A percentile compares a stretch with the other conserved stretches of the same genome.
Evolutionary conservation across 2,888 invertebrate species (phyloP).

Genomic region (Cryptosula pallasiana): DNA sequence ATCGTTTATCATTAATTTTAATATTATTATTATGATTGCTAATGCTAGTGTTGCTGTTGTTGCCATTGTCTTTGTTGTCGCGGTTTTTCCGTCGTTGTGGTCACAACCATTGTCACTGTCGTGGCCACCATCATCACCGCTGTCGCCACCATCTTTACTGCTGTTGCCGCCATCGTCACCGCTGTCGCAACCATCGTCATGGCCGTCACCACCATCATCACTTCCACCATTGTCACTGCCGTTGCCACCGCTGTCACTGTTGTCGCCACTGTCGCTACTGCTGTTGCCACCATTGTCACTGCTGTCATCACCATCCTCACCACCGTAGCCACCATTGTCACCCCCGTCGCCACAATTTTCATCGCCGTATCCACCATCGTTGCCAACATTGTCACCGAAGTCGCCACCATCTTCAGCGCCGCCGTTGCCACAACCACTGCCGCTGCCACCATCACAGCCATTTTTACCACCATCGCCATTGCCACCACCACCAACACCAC

Average conservation of each 20-base stretch:
- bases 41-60: too few relatives aligned
- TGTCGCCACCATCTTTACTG: background rate
- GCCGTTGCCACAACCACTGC: slow-evolving; percentile 19
- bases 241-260: slow-evolving; percentile 5
- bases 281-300: background rate
- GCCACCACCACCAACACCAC: too few relatives aligned
- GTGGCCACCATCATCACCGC: too few relatives aligned
- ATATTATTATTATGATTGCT: too few relatives aligned
- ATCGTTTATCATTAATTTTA: too few relatives aligned
- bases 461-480: too few relatives aligned
- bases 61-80: too few relatives aligned
- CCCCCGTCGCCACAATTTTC: background rate
- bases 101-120: too few relatives aligned
- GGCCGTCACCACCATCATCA: too few relatives aligned
- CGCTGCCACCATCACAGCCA: slow-evolving; percentile 18
- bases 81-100: too few relatives aligned
- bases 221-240: background rate
- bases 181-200: too few relatives aligned
- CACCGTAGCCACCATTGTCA: slow-evolving; percentile 20
- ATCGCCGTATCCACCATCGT: background rate
- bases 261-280: background rate
- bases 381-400: slow-evolving; percentile 1
- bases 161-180: background rate
- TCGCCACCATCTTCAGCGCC: slow-evolving; percentile 3
- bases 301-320: too few relatives aligned